These are phyloP conservation scores for Anarsia innoxiella DNA, from an alignment of 2,888 invertebrate genomes.

Conservation along the genomic window DNA sequence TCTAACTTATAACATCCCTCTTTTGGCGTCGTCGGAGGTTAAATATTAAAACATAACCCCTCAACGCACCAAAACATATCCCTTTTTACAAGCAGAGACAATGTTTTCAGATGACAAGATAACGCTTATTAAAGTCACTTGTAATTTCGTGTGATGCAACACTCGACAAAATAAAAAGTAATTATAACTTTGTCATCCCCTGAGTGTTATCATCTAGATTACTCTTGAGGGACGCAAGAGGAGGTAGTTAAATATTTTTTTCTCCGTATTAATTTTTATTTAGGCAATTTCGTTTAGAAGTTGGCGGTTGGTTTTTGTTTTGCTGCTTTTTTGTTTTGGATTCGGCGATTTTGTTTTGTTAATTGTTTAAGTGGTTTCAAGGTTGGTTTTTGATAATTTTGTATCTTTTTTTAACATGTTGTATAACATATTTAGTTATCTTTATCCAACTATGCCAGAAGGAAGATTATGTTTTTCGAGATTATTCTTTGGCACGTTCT, in stretches of 20 bases:
- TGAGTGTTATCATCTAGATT: conserved; percentile 35
- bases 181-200: conserved; percentile 50
- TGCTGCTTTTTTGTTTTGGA: neutral
- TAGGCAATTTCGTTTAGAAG: conserved; percentile 3
- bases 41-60: too few species aligned
- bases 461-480: too few species aligned
- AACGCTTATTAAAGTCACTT: conserved; percentile 13
- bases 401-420: neutral
- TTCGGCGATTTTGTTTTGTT: neutral
- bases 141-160: conserved; percentile 32
- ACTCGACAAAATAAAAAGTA: conserved; percentile 46
- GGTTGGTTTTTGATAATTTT: neutral
- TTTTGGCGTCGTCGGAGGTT: too few species aligned
- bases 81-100: too few species aligned
- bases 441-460: too few species aligned
- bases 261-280: conserved; percentile 17
- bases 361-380: neutral
- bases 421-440: neutral
- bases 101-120: conserved; percentile 10
- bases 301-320: conserved; percentile 4
- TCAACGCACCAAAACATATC: too few species aligned
- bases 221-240: conserved; percentile 25
- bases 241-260: conserved; percentile 31
- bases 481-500: too few species aligned
- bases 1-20: too few species aligned